Conservation (phyloP, 2,113 vertebrate genomes). For the Labrus mixtus region DNA sequence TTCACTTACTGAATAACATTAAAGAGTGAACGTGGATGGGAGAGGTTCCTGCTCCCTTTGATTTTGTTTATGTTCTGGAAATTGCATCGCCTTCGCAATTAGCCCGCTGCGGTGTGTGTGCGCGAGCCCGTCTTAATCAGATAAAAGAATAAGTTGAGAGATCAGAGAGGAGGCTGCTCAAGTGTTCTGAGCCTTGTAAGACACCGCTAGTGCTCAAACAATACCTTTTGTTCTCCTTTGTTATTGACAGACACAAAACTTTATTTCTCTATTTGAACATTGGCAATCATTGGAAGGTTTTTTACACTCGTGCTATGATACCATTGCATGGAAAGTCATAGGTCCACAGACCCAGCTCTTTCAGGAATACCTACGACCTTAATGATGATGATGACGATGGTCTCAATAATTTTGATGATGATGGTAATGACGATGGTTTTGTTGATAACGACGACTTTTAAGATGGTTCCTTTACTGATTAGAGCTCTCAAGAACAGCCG, state of each 20-base stretch:
- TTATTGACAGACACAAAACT: constrained; percentile 25
- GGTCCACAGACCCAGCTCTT: too few relatives aligned
- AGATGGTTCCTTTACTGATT: too few relatives aligned
- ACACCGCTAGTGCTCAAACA: background rate
- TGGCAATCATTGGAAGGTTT: background rate
- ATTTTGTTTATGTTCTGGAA: constrained; percentile 79
- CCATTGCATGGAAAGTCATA: too few relatives aligned
- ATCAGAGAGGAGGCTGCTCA: constrained; percentile 55
- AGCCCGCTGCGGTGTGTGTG: constrained; percentile 46
- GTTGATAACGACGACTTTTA: too few relatives aligned
- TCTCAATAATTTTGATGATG: too few relatives aligned
- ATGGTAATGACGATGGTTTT: too few relatives aligned
- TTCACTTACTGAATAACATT: constrained; percentile 69
- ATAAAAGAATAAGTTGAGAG: constrained; percentile 65
- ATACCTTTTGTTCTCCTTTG: constrained; percentile 14
- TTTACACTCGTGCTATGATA: too few relatives aligned
- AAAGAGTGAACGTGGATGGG: constrained; percentile 53
- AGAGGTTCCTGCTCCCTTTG: constrained; percentile 73
- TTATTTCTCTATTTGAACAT: background rate
- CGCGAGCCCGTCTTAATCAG: constrained; percentile 49
- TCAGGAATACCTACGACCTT: too few relatives aligned
- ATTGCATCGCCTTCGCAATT: constrained; percentile 81
- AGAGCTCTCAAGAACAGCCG: too few relatives aligned
- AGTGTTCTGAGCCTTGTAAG: constrained; percentile 39
- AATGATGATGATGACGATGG: too few relatives aligned